phyloP scores from a whole-genome alignment of 2,888 invertebrate species.

The Steromphala cineraria region DNA sequence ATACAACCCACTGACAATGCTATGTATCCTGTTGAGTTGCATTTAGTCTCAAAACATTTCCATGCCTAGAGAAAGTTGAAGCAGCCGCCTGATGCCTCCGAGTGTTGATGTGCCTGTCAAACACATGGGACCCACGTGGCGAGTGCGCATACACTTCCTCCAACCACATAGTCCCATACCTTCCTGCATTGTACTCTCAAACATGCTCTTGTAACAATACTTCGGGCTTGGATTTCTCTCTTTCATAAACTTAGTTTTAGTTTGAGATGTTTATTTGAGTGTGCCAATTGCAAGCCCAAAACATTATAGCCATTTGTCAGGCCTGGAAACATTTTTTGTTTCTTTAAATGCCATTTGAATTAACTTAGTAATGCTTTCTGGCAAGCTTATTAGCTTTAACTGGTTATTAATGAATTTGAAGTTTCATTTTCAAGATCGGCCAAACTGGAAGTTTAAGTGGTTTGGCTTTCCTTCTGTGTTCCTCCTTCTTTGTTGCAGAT shows the following conservation, averaged over 20 bases:
- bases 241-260: neutral
- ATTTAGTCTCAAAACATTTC: slow-evolving; percentile 11
- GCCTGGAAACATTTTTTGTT: neutral
- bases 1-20: neutral
- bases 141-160: no score
- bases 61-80: neutral
- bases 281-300: no score
- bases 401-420: no score
- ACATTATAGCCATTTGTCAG: no score
- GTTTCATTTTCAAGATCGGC: no score
- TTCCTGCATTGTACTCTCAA: neutral
- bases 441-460: no score
- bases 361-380: neutral
- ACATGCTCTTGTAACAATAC: no score
- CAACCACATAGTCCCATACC: neutral
- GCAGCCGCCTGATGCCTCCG: neutral
- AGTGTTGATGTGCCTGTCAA: neutral
- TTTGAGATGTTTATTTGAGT: neutral
- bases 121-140: neutral
- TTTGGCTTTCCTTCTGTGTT: no score
- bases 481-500: no score
- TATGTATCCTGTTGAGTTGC: neutral
- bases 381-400: no score
- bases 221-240: no score
- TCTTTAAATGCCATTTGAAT: neutral